Evolutionary conservation across 2,888 invertebrate genomes (phyloP).

Genomic region (Dicroscelio sp.): DNA sequence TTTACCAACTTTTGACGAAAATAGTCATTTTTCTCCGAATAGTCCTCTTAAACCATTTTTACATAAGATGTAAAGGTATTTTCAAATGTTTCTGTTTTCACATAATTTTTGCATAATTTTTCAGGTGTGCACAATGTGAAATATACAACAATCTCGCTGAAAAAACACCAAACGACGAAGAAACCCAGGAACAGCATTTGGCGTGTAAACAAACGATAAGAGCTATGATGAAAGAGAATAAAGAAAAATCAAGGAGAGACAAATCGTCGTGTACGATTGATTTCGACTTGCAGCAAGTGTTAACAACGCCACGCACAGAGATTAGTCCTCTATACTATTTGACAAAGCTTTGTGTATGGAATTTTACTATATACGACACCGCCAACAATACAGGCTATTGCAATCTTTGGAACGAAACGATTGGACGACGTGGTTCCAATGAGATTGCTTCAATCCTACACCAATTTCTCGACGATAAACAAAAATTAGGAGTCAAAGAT

Average conservation of each 20-base stretch:
- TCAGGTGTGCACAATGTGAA: not conserved
- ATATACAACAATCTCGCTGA: not conserved
- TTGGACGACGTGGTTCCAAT: not conserved
- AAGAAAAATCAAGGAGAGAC: too few species aligned
- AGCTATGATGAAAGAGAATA: too few species aligned
- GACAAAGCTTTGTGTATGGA: not conserved
- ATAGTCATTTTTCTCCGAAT: too few species aligned
- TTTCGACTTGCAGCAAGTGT: not conserved
- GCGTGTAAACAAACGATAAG: too few species aligned
- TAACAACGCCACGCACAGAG: not conserved
- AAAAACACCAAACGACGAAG: too few species aligned
- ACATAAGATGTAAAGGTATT: too few species aligned
- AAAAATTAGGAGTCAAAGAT: not conserved
- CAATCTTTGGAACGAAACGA: slow-evolving; percentile 26
- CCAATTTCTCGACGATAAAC: not conserved
- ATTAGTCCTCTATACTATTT: not conserved
- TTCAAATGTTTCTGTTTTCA: too few species aligned
- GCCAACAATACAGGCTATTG: not conserved
- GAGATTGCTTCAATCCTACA: not conserved
- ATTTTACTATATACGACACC: slow-evolving; percentile 2
- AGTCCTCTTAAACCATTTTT: too few species aligned
- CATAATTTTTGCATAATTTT: too few species aligned
- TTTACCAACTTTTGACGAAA: too few species aligned
- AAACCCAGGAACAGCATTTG: too few species aligned
- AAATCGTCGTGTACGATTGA: not conserved